These are phyloP conservation scores for Oxystoma pomonae DNA, from an alignment of 2,888 invertebrate genomes.

Conservation along the genomic window DNA sequence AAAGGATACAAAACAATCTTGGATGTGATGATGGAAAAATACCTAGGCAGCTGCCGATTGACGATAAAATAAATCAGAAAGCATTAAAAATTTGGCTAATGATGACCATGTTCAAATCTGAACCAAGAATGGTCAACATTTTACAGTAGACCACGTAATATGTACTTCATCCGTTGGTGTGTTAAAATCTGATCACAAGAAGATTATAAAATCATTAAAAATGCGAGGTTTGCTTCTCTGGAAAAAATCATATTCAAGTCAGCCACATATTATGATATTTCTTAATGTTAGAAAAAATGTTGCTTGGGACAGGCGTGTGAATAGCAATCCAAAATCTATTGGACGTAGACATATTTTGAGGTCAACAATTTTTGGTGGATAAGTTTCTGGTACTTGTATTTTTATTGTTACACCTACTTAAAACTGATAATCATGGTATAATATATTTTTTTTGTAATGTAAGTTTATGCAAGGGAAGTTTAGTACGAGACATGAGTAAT, in stretches of 20 bases:
- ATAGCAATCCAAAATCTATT: constrained; percentile 57
- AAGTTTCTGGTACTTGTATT: constrained; percentile 41
- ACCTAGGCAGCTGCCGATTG: constrained; percentile 26
- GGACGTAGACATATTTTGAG: constrained; percentile 50
- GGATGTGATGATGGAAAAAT: constrained; percentile 54
- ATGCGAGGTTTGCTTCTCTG: no score
- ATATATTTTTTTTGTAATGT: no score
- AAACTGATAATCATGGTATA: no score
- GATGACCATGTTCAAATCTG: constrained; percentile 32
- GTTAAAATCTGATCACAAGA: constrained; percentile 27
- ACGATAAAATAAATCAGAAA: constrained; percentile 33
- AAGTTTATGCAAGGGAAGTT: no score
- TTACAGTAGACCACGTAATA: constrained; percentile 57
- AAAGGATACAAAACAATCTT: constrained; percentile 63
- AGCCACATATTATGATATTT: no score
- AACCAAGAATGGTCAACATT: constrained; percentile 49
- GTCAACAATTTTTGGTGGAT: constrained; percentile 49
- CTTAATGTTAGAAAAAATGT: no score
- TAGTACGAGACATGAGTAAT: no score
- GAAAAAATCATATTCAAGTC: no score
- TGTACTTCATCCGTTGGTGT: constrained; percentile 49
- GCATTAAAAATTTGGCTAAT: constrained; percentile 25
- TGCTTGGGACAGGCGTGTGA: no score
- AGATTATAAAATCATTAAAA: constrained; percentile 24
- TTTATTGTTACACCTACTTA: no score